Evolutionary conservation across 2,888 invertebrate species (phyloP), one percentile per base, ranked within the genome.

Genomic region (Tuberolachnus salignus): DNA sequence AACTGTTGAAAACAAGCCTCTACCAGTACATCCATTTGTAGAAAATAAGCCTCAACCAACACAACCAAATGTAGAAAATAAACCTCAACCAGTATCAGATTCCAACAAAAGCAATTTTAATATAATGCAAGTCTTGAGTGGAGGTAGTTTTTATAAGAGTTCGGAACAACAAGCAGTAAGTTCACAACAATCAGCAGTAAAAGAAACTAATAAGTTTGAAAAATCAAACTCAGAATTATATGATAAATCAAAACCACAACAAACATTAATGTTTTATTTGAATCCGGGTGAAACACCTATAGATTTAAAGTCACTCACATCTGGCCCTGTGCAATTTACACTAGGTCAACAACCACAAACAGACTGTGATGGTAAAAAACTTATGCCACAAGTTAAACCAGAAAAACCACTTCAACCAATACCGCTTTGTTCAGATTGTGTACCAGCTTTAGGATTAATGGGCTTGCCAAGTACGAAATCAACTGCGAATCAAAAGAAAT

Each of bases 371-470:
- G 49, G 49, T 8, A 53, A 57, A 42, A 69, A 49, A 59, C 23
- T 13, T 51, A 69, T 51, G 13, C 1, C 42, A 59, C 19, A 34
- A 59, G 49, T 69, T 14, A 78, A 69, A 69, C 8, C 16, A 59
- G 59, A 69, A 8, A 57, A 67, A 44, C 57, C 57, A 16, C 67
- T 59, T 23, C 75, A 66, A 49, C 78, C 78, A 4, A 78, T 78
- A 78, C 78, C 78, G 21, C 78, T 78, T 11, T 78, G 78, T 78
- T 69, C 78, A 59, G 78, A 78, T 42, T 78, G 78, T 16, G 69
- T 69, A 4, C 78, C 78, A 49, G 59, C 78, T 44, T 49, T 78
- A 4, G 78, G 67, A 49, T 23, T 53, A 21, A n/a, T 78, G 67
- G 69, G 69, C 19, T 78, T 61, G 51, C 49, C 69, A 21, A 78